Base-by-base conservation (phyloP, 1,140 invertebrate genomes). In the Drosophila seguyi region DNA sequence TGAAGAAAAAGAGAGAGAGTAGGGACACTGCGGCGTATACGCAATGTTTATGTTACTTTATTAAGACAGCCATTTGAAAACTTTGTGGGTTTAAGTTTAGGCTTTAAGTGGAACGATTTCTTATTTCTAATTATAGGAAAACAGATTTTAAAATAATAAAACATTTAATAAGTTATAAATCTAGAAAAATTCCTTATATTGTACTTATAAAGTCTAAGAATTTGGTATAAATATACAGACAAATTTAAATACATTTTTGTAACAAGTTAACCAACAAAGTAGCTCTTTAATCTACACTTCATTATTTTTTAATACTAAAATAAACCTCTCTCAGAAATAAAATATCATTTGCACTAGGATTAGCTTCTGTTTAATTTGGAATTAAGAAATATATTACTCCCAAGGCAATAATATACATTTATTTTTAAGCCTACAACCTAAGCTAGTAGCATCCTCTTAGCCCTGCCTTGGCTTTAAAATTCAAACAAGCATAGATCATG, bases 11-110 rank as follows among this genome's bases (percentile, higher is more conserved):
- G 13, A 5, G 8, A 44, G 11, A 45, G 20, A 16, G 16, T 3
- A 47, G 25, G 65, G 58, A 71, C 52, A 78, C 45, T 78, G 75
- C 75, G 59, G 66, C 66, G 52, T 59, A 56, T 58, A 72, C 68
- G 68, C 68, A 71, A 58, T 72, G 50, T 47, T 69, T 71, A 48
- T 41, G 22, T 58, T 58, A 25, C 50, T 39, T 39, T 29, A 27
- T 8, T 16, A 45, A 18, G 39, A 18, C 25, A 38, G 6, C 5
- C 34, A 45, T 31, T 68, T n/a, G 25, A 55, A 39, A 71, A 52
- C 2, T 52, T 36, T 18, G 25, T 31, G 13, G 29, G 13, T 20
- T 31, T 52, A 20, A 13, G 27, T 20, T 36, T 55, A 36, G 18
- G 18, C 29, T 36, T 36, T 55, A 55, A 52, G 14, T 14, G 6